Evolutionary conservation across 1,140 invertebrate genomes (phyloP), one percentile per base, ranked within the genome.

Genomic region (Achatina immaculata): DNA sequence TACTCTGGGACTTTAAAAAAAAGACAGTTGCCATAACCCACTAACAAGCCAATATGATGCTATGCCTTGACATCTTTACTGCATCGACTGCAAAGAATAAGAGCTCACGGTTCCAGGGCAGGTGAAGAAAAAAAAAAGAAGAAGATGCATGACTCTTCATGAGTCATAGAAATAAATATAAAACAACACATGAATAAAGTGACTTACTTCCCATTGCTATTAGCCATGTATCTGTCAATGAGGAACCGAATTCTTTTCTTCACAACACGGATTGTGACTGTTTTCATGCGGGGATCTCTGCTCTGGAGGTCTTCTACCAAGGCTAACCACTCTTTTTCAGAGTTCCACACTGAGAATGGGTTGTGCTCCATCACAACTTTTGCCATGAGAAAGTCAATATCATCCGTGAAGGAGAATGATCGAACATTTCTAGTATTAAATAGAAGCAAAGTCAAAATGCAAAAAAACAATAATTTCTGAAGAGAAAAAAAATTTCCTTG

Each of bases 351-450:
- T 62, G 42, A 68, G 68, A 78, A 78, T 45, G 76, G 76, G 28
- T 78, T 78, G 43, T 78, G 76, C 62, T 78, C 76, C 76, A 78
- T 34, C 19, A 78, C 76, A 21, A 78, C 76, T 69, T 78, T 78
- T 19, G 76, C 76, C 58, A 78, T 78, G 28, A 78, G 65, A 48
- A 68, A 68, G 31, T 78, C 76, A 78, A 78, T 48, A 68, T 78
- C 76, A 48, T 78, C 76, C 45, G 76, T 78, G 62, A 78, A 78
- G 21, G 76, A 78, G 51, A 78, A 78, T 36, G 76, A 78, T 45
- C 76, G 34, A 6, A 78, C 76, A 68, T 42, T 78, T 43, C 76
- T 78, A 62, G 28, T 66, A n/a, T 24, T 62, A 68, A 78, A 38
- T 9, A 65, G 43, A 74, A 51, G 43, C 43, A 45, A 9, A 7